Evolutionary conservation across 2,888 invertebrate species (phyloP).

Genomic region (Megaustenia siamemsis): DNA sequence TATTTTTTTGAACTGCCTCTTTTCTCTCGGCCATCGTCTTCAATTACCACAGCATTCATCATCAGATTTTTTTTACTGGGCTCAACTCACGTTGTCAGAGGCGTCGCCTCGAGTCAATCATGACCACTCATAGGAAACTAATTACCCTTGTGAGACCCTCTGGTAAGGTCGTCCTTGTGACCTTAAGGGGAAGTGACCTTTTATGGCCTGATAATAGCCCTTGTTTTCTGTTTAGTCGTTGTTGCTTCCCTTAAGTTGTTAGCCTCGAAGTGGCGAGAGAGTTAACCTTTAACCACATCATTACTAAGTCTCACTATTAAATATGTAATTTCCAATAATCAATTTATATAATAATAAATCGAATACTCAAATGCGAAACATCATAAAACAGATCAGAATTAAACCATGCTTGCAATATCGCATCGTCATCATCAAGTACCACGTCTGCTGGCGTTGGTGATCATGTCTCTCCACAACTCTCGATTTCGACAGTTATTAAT

Average conservation of each 20-base stretch:
- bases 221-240: background rate
- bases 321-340: too few species aligned
- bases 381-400: too few species aligned
- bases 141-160: conserved; percentile 22
- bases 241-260: background rate
- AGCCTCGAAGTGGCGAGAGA: too few species aligned
- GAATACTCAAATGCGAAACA: too few species aligned
- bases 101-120: background rate
- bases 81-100: background rate
- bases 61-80: background rate
- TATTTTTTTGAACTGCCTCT: background rate
- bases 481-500: too few species aligned
- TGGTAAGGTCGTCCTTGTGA: background rate
- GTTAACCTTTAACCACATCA: too few species aligned
- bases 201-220: background rate
- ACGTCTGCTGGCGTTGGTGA: too few species aligned
- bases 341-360: too few species aligned
- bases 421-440: too few species aligned
- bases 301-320: too few species aligned
- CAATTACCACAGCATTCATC: background rate
- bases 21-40: background rate
- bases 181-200: conserved; percentile 5
- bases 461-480: too few species aligned
- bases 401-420: too few species aligned
- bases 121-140: background rate